Base-by-base conservation (phyloP, 92 coral and sea anemone species). In the Heteractis magnifica region DNA sequence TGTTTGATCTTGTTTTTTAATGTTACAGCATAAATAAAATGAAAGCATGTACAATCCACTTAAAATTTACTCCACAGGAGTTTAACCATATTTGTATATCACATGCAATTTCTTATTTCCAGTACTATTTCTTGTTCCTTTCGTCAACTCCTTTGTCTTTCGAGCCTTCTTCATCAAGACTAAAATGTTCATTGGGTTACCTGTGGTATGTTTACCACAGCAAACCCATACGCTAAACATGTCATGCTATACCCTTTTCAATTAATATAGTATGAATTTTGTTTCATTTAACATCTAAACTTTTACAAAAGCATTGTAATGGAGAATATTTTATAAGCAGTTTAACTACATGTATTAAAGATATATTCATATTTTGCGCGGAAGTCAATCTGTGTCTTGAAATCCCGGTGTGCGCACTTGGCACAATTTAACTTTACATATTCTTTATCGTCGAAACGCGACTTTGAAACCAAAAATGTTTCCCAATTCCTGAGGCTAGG, bases 1-100 rank as follows among this genome's bases (percentile, higher is more conserved):
- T 62, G 14, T 21, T 23, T 26, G 2, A 20, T 68, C 48, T 68
- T 68, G 49, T 68, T 68, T 68, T 20, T 68, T 68, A 26, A 34
- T 34, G 44, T 34, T 34, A 6, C 41, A 68, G 73, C 6, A 20
- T 68, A 68, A 68, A 68, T 68, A 68, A 26, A 48, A n/a, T 68
- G 14, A 26, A 68, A 68, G 73, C 73, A 68, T 6, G 26, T 68
- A 68, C 73, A 68, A 4, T 68, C 26, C 14, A 68, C 20, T 20
- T 68, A 68, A 21, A 68, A 68, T 68, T 68, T 26, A 68, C 73
- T 68, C 73, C 73, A 68, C 50, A 68, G 73, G 73, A 68, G 73
- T 23, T 68, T 68, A 68, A 26, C 49, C 73, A 68, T 68, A 7
- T 64, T 64, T 64, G 19, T 64, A 64, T 64, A 64, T 64, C 23